Percentiles rank a stretch among this genome's conserved stretches.
These are phyloP conservation scores for Eretmocerus hayati DNA, from an alignment of 2,888 invertebrate genomes.

Conservation along the genomic window DNA sequence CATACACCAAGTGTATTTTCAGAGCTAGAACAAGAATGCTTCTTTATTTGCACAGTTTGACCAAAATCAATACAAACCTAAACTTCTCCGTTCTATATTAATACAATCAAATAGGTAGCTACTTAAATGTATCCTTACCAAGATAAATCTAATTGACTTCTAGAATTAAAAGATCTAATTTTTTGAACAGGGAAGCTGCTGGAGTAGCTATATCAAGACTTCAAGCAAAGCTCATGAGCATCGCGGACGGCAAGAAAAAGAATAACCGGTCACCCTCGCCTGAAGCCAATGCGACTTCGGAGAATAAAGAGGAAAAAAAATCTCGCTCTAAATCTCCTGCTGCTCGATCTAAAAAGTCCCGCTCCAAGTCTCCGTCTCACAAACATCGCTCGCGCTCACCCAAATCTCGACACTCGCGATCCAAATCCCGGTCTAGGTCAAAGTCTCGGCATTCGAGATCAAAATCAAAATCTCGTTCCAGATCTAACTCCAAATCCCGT, in stretches of 20 bases:
- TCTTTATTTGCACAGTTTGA: too few species aligned
- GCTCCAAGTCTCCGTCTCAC: constrained; percentile 41
- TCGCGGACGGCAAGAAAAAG: constrained; percentile 52
- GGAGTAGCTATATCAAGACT: constrained; percentile 53
- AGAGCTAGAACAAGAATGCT: too few species aligned
- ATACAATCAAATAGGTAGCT: too few species aligned
- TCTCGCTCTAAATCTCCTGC: constrained; percentile 40
- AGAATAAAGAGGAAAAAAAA: constrained; percentile 31
- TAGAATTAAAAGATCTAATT: too few species aligned
- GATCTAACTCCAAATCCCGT: constrained; percentile 6
- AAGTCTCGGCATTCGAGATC: constrained; percentile 42
- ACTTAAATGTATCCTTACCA: too few species aligned
- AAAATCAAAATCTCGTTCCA: constrained; percentile 30
- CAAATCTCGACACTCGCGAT: constrained; percentile 37
- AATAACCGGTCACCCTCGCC: constrained; percentile 40
- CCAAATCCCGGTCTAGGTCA: constrained; percentile 37
- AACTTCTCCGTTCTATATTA: too few species aligned
- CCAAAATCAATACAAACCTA: too few species aligned
- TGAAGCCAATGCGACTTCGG: constrained; percentile 28
- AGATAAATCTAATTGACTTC: too few species aligned
- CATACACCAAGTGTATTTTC: too few species aligned
- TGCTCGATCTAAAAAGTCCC: constrained; percentile 37
- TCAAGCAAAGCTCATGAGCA: constrained; percentile 58
- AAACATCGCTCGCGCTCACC: constrained; percentile 36
- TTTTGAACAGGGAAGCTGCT: constrained; percentile 46